Percentiles rank a stretch among this genome's conserved stretches.
These are phyloP conservation scores for Myiagra hebetior DNA, from an alignment of 2,113 vertebrate species.

Conservation along the genomic window DNA sequence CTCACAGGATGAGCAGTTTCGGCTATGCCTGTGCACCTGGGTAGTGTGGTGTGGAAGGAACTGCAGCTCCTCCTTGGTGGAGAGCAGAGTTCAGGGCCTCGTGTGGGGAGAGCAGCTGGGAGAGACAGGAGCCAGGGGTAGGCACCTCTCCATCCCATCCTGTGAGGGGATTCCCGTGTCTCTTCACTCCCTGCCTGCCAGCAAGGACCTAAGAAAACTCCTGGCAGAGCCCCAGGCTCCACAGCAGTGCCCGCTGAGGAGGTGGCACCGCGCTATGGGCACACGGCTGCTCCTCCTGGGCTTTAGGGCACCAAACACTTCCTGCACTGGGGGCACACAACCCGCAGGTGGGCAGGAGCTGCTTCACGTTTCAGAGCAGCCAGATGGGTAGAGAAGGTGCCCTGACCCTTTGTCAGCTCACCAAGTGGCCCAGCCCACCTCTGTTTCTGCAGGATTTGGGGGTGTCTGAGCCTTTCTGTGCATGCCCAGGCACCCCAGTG, in stretches of 20 bases:
- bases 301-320: background rate
- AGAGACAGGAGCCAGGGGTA: background rate
- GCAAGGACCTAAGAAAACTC: background rate
- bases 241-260: background rate
- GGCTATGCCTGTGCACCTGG: background rate
- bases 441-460: background rate
- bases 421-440: background rate
- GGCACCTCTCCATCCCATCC: background rate
- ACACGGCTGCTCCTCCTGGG: fast-evolving
- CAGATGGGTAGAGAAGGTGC: background rate
- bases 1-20: background rate
- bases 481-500: background rate
- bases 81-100: background rate
- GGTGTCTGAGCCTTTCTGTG: background rate
- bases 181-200: background rate
- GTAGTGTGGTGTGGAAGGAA: background rate
- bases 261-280: background rate
- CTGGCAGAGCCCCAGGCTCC: background rate
- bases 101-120: background rate
- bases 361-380: background rate
- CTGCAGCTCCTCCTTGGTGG: background rate
- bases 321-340: fast-evolving
- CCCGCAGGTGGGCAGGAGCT: background rate
- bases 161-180: background rate
- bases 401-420: background rate